Evolutionary conservation across 2,113 vertebrate species (phyloP).

Genomic region (Cyphomyrus plagiostoma): DNA sequence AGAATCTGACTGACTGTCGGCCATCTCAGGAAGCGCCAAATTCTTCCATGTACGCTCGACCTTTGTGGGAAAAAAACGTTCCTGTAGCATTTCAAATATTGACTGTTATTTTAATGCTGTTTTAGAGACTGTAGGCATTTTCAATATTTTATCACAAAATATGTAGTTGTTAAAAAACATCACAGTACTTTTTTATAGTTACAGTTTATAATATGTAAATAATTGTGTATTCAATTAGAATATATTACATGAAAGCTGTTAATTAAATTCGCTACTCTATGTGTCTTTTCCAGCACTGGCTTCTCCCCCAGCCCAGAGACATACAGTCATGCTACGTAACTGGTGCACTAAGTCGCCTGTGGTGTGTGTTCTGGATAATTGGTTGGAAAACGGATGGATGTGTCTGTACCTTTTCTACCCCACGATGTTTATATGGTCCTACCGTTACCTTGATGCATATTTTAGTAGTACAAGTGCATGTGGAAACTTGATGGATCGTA

Average conservation of each 20-base stretch:
- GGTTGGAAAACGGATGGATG: background rate
- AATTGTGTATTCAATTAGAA: background rate
- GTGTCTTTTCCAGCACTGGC: background rate
- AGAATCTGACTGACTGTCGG: background rate
- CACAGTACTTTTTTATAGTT: background rate
- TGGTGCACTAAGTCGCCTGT: background rate
- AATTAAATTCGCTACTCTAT: background rate
- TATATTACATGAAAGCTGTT: background rate
- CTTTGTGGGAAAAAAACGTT: background rate
- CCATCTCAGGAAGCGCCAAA: background rate
- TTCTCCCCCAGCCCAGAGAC: background rate
- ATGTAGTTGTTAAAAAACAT: background rate
- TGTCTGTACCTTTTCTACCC: background rate
- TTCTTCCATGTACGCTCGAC: background rate
- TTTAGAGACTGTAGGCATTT: background rate
- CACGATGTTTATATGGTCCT: background rate
- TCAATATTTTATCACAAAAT: background rate
- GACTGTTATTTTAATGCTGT: background rate
- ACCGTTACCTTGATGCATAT: background rate
- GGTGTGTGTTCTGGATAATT: background rate
- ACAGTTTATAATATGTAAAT: background rate
- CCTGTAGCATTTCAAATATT: background rate
- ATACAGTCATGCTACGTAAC: background rate
- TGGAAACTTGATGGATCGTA: background rate
- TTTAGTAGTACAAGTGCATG: background rate